Conservation (phyloP, 2,113 vertebrate species). For the Eublepharis macularius region DNA sequence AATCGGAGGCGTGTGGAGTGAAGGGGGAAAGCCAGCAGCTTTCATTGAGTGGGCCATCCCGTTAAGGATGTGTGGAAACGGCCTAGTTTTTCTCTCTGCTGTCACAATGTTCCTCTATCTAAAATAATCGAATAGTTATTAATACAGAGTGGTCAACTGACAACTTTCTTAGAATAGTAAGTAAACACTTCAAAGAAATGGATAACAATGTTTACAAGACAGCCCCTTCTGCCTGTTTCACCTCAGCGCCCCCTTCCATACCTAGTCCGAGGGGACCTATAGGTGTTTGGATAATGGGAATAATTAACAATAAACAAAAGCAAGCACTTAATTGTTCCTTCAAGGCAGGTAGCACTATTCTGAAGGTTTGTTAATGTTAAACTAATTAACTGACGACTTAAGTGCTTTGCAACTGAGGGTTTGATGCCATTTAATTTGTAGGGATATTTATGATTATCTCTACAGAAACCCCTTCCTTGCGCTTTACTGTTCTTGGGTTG, state of each 20-base stretch:
- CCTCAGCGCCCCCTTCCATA: not conserved
- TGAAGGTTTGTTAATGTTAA: not conserved
- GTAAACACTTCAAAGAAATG: no score
- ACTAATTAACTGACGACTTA: not conserved
- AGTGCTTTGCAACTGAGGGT: not conserved
- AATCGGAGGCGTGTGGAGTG: no score
- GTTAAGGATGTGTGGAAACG: no score
- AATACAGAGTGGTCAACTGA: no score
- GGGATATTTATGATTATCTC: not conserved
- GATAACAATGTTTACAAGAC: no score
- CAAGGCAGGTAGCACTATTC: not conserved
- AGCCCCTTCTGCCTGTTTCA: not conserved
- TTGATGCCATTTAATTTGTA: not conserved
- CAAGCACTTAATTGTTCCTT: slow-evolving; percentile 1
- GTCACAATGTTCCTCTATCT: no score
- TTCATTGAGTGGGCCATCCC: no score
- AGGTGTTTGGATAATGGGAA: not conserved
- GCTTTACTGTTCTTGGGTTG: not conserved
- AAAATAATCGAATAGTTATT: no score
- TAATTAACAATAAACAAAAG: slow-evolving; percentile 7
- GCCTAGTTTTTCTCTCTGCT: no score
- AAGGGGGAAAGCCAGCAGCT: no score
- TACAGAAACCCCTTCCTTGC: not conserved
- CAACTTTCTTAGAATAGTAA: no score
- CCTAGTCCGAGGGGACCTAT: not conserved